Evolutionary conservation across 2,888 invertebrate species (phyloP), one percentile per base, ranked within the genome.

Genomic region (Macaria liturata): DNA sequence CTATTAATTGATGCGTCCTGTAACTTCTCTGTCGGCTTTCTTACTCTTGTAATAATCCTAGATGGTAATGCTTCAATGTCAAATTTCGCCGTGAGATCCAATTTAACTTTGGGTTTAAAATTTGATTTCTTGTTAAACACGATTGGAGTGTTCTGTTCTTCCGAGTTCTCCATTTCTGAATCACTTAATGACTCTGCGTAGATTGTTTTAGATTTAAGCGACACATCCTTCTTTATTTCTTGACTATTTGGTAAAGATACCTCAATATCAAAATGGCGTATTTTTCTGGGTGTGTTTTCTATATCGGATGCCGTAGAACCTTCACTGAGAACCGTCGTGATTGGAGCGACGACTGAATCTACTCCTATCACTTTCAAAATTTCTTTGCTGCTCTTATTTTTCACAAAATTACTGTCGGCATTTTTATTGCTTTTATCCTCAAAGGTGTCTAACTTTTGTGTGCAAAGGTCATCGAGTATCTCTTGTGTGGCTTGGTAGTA

Each of bases 401-500:
- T 61, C 46, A 80, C 73, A 61, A 70, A 76, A 40, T 68, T 69
- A 32, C 69, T 64, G 1, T 78, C 62, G 50, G 67, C 72, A 46
- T 74, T 68, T 32, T 78, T 69, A 4, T 66, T 60, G 32, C 72
- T 63, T 57, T 52, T 70, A 43, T 55, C 62, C 3, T 55, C 54
- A 7, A 70, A 69, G 44, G 56, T 64, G 6, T 66, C 46, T 40
- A 34, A 46, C 44, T 56, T 74, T 74, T 90, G 89, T 30, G 87
- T 73, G 62, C 81, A 87, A 49, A 91, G 72, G 62, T 91, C 91
- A 34, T 81, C 66, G 9, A 75, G 70, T 60, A 91, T 69, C 31
- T 91, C 88, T 76, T 91, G 91, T 5, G 91, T 91, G 5, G 77
- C 74, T 42, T 72, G 69, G 67, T 91, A 91, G 71, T 84, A 89